Conservation (phyloP, 2,888 invertebrate genomes). For the Noctua janthina region DNA sequence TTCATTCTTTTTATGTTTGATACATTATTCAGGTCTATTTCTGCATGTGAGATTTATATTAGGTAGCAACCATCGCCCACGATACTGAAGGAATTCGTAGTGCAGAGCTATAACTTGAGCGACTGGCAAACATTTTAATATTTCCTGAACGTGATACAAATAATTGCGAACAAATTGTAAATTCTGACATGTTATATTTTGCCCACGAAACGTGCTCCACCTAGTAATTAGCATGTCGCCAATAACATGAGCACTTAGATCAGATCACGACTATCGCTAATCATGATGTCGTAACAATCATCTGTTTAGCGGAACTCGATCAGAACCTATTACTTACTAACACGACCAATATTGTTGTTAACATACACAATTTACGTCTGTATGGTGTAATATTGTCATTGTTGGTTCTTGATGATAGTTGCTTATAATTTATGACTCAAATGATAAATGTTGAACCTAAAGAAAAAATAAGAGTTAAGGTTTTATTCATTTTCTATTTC, state of each 20-base stretch:
- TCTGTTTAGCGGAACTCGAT: slow-evolving; percentile 34
- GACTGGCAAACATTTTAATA: neutral
- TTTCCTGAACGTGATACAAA: slow-evolving; percentile 50
- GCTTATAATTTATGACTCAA: neutral
- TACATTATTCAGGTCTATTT: neutral
- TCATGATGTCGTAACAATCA: slow-evolving; percentile 20
- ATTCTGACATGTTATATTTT: slow-evolving; percentile 25
- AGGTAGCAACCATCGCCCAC: neutral
- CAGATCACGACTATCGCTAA: slow-evolving; percentile 36
- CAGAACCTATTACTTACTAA: slow-evolving; percentile 16
- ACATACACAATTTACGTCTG: neutral
- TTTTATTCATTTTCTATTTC: neutral
- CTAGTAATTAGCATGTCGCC: slow-evolving; percentile 7
- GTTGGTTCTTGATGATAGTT: neutral
- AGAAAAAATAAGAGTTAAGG: neutral
- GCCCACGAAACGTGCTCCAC: slow-evolving; percentile 9
- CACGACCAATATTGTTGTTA: slow-evolving; percentile 19
- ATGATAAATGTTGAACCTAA: neutral
- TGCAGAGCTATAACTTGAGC: neutral
- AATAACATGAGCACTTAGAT: slow-evolving; percentile 38
- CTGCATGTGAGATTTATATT: neutral
- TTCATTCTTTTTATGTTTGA: neutral
- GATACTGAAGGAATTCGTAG: neutral
- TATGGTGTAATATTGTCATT: neutral
- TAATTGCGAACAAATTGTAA: slow-evolving; percentile 20